Base-by-base conservation (phyloP, 2,888 invertebrate species). In the Cryptophagus acutangulus region DNA sequence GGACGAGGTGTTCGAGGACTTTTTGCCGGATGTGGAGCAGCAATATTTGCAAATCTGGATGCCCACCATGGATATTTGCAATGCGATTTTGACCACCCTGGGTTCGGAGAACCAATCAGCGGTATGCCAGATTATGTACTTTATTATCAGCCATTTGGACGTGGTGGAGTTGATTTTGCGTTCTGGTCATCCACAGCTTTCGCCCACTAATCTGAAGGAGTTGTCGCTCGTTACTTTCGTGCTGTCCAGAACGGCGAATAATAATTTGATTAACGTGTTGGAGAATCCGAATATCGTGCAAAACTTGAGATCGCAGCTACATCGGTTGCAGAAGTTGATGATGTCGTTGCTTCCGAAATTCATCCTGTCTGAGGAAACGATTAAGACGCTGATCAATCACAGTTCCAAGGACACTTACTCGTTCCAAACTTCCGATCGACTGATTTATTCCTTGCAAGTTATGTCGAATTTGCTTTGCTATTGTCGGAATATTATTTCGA, bases 91-190 rank as follows among this genome's bases (percentile, higher is more conserved):
- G 14, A 87, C 87, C 1, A 83, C 90, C 1, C 74, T 93, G 34
- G 91, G 92, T 17, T 75, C 84, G 0, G 82, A 86, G 55, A 92
- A 93, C 71, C 82, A 84, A 66, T 84, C 87, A 37, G 87, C 87
- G 34, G 79, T 86, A 9, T 71, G 81, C 5, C 90, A 91, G 73
- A 81, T 92, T 34, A 78, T 87, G 56, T 82, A 85, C 54, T 84
- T 89, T 55, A 65, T 93, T 29, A 76, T 90, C 36, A 81, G 84
- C 40, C 90, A 93, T 66, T 74, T 84, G 36, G 91, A 93, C 58
- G 82, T 84, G 41, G 77, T 92, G 40, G 86, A 87, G 57, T 75
- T 82, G 53, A 79, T 90, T 36, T 70, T 94, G 34, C 75, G 90
- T 45, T 79, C 81, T 28, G 80, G 81, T 1, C 74, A 73, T 49